phyloP scores from a whole-genome alignment of 2,888 invertebrate genomes.

The Gisinianus flammeolus region DNA sequence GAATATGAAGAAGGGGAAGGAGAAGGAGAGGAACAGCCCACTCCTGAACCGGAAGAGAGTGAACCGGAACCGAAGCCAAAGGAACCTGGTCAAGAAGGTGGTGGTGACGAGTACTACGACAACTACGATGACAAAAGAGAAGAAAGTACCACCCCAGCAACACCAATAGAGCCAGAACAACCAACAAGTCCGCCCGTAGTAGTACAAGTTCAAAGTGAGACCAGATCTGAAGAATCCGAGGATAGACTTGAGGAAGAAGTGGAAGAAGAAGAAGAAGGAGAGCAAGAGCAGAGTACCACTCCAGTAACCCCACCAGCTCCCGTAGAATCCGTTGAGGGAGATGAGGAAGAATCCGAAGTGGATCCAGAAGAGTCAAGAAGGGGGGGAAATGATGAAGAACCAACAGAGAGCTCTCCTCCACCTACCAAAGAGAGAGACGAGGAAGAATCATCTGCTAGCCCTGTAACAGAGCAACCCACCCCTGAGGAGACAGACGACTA shows the following conservation, averaged over 20 bases:
- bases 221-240: neutral
- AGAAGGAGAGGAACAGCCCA: constrained; percentile 28
- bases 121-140: constrained; percentile 29
- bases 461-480: neutral
- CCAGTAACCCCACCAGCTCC: neutral
- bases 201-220: constrained; percentile 34
- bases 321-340: constrained; percentile 14
- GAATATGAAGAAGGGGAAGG: constrained; percentile 51
- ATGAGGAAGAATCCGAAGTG: neutral
- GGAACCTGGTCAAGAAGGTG: constrained; percentile 11
- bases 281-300: constrained; percentile 14
- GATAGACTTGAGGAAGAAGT: neutral
- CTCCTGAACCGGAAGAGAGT: constrained; percentile 11
- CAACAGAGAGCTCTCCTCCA: no score
- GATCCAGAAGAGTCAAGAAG: neutral
- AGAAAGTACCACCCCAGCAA: neutral
- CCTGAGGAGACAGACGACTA: neutral
- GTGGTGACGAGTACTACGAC: constrained; percentile 24
- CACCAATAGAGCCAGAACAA: constrained; percentile 17
- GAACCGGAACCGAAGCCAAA: constrained; percentile 40
- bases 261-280: neutral
- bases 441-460: neutral
- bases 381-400: neutral
- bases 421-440: no score
- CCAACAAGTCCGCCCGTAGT: constrained; percentile 19